A percentile compares a stretch with the other conserved stretches of the same genome.
Conservation (phyloP, 2,888 invertebrate genomes). For the Xestia c-nigrum region DNA sequence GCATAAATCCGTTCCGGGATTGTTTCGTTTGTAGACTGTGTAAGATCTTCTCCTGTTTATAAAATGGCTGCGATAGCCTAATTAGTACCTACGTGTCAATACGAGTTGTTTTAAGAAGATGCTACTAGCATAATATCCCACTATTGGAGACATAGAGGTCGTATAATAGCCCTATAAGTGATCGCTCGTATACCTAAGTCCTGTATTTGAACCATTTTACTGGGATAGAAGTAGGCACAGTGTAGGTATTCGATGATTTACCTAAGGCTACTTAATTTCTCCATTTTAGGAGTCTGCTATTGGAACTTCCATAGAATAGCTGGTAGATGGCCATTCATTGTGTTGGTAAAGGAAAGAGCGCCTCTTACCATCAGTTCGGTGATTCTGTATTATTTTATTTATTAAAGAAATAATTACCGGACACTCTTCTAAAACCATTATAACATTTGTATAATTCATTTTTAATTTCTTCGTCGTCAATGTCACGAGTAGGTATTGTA, state of each 20-base stretch:
- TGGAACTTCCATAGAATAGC: not conserved
- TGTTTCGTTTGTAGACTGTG: not conserved
- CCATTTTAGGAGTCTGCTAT: not conserved
- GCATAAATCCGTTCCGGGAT: not conserved
- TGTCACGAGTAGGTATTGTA: constrained; percentile 8
- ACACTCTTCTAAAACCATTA: not conserved
- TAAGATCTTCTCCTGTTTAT: not conserved
- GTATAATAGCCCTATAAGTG: not conserved
- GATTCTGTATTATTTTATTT: constrained; percentile 1
- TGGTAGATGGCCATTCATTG: not conserved
- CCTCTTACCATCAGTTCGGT: not conserved
- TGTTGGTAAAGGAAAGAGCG: not conserved
- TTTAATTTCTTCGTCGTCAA: constrained; percentile 16
- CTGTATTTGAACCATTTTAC: not conserved
- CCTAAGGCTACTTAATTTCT: not conserved
- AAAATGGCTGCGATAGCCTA: not conserved
- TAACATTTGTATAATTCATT: not conserved
- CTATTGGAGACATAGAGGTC: not conserved
- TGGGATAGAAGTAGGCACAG: not conserved
- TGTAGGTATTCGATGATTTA: not conserved
- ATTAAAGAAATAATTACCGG: not conserved
- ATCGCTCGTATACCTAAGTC: not conserved
- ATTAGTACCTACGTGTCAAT: not conserved
- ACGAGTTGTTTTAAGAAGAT: not conserved
- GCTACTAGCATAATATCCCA: not conserved